Conservation (phyloP, 2,888 invertebrate genomes). For the Teleiodes luculella region DNA sequence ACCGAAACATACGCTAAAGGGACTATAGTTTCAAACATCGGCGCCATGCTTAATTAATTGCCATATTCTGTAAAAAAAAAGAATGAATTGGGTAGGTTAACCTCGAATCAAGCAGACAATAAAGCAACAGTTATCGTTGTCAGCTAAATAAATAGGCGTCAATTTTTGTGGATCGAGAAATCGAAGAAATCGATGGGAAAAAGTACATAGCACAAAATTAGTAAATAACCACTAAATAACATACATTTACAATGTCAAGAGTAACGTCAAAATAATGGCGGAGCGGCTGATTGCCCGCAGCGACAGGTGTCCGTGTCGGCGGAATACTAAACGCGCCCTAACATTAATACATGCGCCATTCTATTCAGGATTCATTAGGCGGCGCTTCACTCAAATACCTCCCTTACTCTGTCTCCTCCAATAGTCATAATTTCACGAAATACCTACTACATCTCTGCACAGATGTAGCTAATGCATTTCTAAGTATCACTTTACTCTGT, state of each 20-base stretch:
- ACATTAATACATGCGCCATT: constrained; percentile 24
- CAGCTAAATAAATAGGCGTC: no score
- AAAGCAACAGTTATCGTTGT: no score
- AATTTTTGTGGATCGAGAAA: no score
- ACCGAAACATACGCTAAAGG: background rate
- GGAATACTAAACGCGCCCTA: constrained; percentile 36
- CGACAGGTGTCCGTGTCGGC: constrained; percentile 37
- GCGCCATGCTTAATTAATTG: background rate
- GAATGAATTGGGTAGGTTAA: no score
- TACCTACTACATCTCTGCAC: background rate
- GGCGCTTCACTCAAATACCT: constrained; percentile 27
- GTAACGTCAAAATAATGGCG: constrained; percentile 44
- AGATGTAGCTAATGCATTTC: constrained; percentile 4
- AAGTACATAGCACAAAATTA: no score
- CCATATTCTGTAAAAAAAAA: no score
- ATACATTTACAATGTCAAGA: constrained; percentile 37
- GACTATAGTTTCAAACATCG: background rate
- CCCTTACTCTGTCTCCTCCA: constrained; percentile 13
- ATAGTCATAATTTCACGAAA: constrained; percentile 10
- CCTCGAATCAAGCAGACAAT: no score
- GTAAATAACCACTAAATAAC: no score
- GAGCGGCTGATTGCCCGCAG: constrained; percentile 37
- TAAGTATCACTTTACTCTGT: background rate
- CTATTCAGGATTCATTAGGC: constrained; percentile 34
- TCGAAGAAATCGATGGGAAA: no score